A percentile compares a stretch with the other conserved stretches of the same genome.
phyloP scores from a whole-genome alignment of 92 coral and sea anemone species.

The Isaurus tuberculatus region DNA sequence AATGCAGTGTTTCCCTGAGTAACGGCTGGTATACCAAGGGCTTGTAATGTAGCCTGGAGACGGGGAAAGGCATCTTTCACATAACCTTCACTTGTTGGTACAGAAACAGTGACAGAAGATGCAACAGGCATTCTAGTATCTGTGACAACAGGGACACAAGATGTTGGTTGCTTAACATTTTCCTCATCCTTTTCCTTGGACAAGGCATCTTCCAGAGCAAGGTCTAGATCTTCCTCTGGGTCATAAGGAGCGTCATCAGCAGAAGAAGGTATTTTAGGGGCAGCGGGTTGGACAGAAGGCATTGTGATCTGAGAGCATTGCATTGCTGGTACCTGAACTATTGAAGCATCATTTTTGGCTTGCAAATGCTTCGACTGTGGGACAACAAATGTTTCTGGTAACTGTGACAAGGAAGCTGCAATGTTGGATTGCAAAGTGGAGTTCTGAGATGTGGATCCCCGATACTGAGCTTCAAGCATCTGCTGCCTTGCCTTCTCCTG shows the following conservation, averaged over 20 bases:
- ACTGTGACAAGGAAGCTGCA: conserved; percentile 9
- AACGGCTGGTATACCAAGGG: conserved; percentile 41
- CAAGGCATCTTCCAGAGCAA: conserved; percentile 64
- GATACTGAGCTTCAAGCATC: conserved; percentile 58
- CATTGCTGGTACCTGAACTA: conserved; percentile 4
- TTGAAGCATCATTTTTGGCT: background rate
- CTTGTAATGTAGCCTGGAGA: conserved; percentile 36
- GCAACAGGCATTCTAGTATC: background rate
- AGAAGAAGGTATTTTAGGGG: conserved; percentile 41
- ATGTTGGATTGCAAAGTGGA: background rate
- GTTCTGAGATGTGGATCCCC: conserved; percentile 8
- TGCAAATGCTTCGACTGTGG: conserved; percentile 13
- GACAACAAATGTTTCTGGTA: conserved; percentile 5
- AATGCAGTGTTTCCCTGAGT: background rate
- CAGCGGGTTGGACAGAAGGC: conserved; percentile 1
- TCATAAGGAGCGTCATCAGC: conserved; percentile 89
- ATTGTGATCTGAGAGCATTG: background rate
- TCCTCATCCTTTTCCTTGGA: conserved; percentile 11
- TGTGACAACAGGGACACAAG: background rate
- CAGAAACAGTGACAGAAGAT: background rate
- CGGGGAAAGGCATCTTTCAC: conserved; percentile 28
- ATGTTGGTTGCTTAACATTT: background rate
- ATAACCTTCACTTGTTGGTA: background rate
- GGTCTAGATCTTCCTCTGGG: conserved; percentile 91
- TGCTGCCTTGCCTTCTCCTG: conserved; percentile 73